Evolutionary conservation across 2,888 invertebrate genomes (phyloP), one percentile per base, ranked within the genome.

Genomic region (Elgonia sp.): DNA sequence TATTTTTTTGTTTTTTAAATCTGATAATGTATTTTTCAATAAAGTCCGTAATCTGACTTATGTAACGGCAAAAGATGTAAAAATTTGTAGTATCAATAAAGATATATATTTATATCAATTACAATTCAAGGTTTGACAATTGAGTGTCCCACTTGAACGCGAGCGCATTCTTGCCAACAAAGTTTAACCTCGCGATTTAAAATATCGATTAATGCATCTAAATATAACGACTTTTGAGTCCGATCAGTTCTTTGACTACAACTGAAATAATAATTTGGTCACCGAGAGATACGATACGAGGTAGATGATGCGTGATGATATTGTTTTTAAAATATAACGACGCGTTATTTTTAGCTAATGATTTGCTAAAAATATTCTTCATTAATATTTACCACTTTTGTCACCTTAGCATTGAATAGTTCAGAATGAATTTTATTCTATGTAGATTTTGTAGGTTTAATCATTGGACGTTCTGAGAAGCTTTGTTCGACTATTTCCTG

Each of bases 71-170:
- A 9, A 39, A 63, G 12, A 29, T 42, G 70, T 50, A 37, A 53
- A 50, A 70, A 14, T 40, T 70, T 40, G 21, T 46, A 57, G 21
- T 73, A 20, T 60, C 42, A 62, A 62, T 75, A 60, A 63, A 75
- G 57, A 57, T 21, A 73, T 40, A 57, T 73, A 57, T 73, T 73
- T 73, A 73, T 60, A 73, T 60, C 57, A 73, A 73, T 40, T 60
- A 42, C 40, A 73, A 75, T 62, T 63, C 75, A 75, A 75, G 75
- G 75, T 75, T 75, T 37, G 62, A 75, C 75, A 62, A 75, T 75
- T n/a, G 18, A 62, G 21, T 16, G 75, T 29, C 46, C 62, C 46
- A 40, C 75, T 46, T 29, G 20, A 62, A 62, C 9, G 39, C 57
- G 37, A 40, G 21, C 42, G 42, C 42, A 60, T 73, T 73, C 73